Evolutionary conservation across 2,888 invertebrate species (phyloP).

Genomic region (Cosmia trapezina): DNA sequence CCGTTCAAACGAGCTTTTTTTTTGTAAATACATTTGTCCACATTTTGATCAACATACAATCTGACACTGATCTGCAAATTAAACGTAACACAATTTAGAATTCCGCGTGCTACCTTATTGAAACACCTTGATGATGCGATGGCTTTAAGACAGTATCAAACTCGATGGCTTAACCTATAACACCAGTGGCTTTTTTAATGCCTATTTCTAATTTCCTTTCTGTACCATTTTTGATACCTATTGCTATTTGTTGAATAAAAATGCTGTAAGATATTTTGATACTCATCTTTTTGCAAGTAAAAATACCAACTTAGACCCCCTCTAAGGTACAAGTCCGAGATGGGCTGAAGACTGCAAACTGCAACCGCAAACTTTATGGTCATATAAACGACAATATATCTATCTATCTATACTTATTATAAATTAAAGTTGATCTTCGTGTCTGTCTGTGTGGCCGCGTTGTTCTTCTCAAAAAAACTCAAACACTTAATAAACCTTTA

Average conservation of each 20-base stretch:
- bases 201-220: no score
- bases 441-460: no score
- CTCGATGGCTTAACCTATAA: not conserved
- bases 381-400: no score
- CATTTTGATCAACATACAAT: not conserved
- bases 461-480: no score
- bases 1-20: no score
- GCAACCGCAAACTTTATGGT: no score
- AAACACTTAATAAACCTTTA: no score
- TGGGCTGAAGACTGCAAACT: no score
- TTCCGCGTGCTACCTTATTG: not conserved
- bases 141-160: not conserved
- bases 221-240: not conserved
- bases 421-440: no score
- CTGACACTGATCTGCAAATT: not conserved
- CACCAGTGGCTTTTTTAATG: not conserved
- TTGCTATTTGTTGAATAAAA: not conserved
- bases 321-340: no score
- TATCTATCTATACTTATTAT: no score
- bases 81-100: not conserved
- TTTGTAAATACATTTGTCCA: no score
- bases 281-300: not conserved
- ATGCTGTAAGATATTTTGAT: conserved; percentile 1
- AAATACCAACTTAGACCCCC: not conserved
- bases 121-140: not conserved